These are phyloP conservation scores for Empis livida DNA, from an alignment of 2,888 invertebrate species.

Conservation along the genomic window DNA sequence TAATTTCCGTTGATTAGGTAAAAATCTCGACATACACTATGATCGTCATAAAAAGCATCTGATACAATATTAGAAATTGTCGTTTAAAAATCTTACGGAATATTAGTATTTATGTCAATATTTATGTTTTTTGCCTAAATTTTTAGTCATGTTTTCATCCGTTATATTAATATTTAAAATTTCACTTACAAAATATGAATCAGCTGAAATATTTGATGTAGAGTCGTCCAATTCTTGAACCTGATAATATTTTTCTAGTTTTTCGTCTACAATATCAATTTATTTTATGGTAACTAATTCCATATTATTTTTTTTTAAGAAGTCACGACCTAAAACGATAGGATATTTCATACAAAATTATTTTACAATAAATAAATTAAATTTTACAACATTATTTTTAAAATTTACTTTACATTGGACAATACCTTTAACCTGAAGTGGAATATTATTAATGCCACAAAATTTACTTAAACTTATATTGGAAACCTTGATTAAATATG, in stretches of 20 bases:
- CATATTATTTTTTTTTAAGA: slow-evolving; percentile 6
- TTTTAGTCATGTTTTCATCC: neutral
- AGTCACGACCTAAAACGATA: slow-evolving; percentile 9
- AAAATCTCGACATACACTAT: no score
- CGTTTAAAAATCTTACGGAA: neutral
- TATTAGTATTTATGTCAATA: slow-evolving; percentile 3
- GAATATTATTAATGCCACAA: slow-evolving; percentile 10
- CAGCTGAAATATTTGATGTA: neutral
- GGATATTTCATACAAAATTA: slow-evolving; percentile 10
- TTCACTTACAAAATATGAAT: slow-evolving; percentile 3
- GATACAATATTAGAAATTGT: neutral
- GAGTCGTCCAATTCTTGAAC: no score
- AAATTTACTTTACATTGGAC: slow-evolving; percentile 7
- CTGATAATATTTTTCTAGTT: slow-evolving; percentile 4
- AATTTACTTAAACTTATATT: slow-evolving; percentile 1
- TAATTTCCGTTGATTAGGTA: no score
- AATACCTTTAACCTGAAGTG: slow-evolving; percentile 5
- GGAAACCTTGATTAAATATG: neutral
- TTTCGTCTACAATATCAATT: neutral
- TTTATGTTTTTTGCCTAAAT: slow-evolving; percentile 1
- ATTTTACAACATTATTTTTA: slow-evolving; percentile 3
- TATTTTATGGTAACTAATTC: neutral
- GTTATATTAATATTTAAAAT: slow-evolving; percentile 9
- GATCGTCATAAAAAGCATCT: neutral
- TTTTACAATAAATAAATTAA: slow-evolving; percentile 9